phyloP scores from a whole-genome alignment of 2,113 vertebrate species.

The Taxidea taxus region DNA sequence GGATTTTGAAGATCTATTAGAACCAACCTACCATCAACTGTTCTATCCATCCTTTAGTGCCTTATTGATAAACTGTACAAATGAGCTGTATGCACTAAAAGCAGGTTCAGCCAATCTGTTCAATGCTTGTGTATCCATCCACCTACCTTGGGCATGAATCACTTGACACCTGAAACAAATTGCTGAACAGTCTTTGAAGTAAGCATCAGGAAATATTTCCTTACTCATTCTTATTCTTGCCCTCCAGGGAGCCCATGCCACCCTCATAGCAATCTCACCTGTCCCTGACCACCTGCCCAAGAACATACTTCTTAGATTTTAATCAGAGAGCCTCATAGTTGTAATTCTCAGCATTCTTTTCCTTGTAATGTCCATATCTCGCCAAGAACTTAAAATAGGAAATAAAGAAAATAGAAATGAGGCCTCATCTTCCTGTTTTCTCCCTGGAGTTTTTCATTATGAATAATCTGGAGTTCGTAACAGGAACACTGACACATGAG shows the following conservation, averaged over 20 bases:
- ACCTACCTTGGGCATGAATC: neutral
- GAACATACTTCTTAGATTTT: neutral
- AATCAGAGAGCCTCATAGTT: neutral
- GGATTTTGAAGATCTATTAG: neutral
- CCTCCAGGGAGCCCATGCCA: neutral
- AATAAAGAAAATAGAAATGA: neutral
- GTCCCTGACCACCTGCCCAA: neutral
- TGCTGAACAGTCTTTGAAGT: neutral
- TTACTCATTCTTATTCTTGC: neutral
- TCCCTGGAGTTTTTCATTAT: neutral
- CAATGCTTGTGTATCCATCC: neutral
- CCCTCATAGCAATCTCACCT: neutral
- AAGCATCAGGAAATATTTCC: neutral
- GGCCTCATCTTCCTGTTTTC: neutral
- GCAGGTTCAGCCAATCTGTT: neutral
- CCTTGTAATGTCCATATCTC: neutral
- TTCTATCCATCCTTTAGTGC: neutral
- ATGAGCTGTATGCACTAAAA: neutral
- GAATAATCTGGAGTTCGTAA: constrained; percentile 6
- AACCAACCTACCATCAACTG: neutral
- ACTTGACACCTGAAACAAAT: neutral
- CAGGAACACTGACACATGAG: neutral
- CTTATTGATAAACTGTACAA: neutral
- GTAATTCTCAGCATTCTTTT: neutral
- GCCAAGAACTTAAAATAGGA: neutral